Conservation (phyloP, 92 coral and sea anemone species). For the Porites rus region DNA sequence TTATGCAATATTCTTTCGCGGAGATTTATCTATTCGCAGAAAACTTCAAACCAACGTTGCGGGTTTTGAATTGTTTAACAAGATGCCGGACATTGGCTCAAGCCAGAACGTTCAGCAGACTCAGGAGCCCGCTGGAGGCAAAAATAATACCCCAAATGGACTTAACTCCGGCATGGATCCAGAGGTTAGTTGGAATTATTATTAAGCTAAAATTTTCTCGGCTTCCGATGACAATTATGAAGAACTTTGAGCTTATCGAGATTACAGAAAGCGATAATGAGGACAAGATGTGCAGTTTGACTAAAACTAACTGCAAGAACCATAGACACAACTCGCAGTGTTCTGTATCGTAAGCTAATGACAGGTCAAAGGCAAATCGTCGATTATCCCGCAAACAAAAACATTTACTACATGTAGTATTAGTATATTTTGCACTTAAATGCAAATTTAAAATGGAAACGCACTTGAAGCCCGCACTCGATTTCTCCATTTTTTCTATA, state of each 20-base stretch:
- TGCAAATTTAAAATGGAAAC: neutral
- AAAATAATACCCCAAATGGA: constrained; percentile 7
- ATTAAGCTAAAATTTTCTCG: neutral
- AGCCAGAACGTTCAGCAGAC: constrained; percentile 29
- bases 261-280: neutral
- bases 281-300: neutral
- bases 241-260: neutral
- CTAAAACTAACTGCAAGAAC: neutral
- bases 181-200: constrained; percentile 18
- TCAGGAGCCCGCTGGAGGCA: neutral
- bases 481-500: neutral
- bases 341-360: neutral
- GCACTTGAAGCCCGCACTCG: neutral
- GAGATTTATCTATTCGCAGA: neutral
- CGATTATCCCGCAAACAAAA: neutral
- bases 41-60: neutral
- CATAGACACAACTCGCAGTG: neutral
- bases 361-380: neutral
- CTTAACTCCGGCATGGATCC: neutral
- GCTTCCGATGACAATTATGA: neutral
- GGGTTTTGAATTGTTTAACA: constrained; percentile 36
- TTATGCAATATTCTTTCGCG: constrained; percentile 24
- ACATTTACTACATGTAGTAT: neutral
- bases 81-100: constrained; percentile 51
- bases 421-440: neutral